phyloP scores from a whole-genome alignment of 1,140 invertebrate genomes.

The Papilio polytes region DNA sequence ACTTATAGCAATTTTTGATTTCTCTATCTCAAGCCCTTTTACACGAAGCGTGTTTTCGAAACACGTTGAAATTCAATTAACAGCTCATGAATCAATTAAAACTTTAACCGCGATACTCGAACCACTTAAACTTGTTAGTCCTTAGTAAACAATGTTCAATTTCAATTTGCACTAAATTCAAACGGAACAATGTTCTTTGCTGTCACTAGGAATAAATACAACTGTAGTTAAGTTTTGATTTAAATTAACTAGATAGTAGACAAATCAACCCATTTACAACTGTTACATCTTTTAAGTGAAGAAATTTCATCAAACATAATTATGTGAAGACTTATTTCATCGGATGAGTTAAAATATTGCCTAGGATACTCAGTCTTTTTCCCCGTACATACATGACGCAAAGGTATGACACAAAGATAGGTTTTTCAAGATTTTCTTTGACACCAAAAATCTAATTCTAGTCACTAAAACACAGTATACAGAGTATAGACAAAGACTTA shows the following conservation, averaged over 20 bases:
- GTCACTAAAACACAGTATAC: too few species aligned
- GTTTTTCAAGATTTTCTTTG: too few species aligned
- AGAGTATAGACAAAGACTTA: too few species aligned
- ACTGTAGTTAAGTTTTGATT: background rate
- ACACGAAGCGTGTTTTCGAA: background rate
- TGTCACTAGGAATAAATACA: background rate
- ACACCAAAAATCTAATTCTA: too few species aligned
- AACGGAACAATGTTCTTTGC: slow-evolving; percentile 6
- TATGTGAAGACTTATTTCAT: too few species aligned
- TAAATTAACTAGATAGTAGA: background rate
- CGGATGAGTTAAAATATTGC: too few species aligned
- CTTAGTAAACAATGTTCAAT: slow-evolving; percentile 25
- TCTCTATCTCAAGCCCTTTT: background rate
- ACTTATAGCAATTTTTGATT: background rate
- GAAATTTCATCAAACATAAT: too few species aligned
- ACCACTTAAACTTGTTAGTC: slow-evolving; percentile 31
- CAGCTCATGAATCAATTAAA: slow-evolving; percentile 38
- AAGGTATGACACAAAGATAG: too few species aligned
- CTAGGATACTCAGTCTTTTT: too few species aligned
- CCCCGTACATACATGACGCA: too few species aligned
- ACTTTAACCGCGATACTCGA: slow-evolving; percentile 32
- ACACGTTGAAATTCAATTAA: slow-evolving; percentile 33
- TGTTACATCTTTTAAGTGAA: too few species aligned
- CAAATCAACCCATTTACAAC: too few species aligned
- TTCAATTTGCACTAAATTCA: slow-evolving; percentile 3